phyloP scores from a whole-genome alignment of 2,888 invertebrate species.

The Drosophila heteroneura region DNA sequence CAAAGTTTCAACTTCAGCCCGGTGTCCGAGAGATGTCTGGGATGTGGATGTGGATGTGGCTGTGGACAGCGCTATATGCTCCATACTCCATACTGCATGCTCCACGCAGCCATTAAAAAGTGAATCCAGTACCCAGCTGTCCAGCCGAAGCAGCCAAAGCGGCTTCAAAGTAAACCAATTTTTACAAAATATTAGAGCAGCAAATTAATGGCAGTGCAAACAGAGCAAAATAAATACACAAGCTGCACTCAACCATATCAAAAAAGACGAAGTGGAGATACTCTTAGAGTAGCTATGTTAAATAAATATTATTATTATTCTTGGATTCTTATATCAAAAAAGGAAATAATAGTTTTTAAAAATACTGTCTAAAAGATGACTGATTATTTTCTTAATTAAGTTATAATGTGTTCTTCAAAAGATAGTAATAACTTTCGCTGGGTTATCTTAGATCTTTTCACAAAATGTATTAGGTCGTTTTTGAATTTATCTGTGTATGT shows the following conservation, averaged over 20 bases:
- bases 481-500: neutral
- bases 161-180: slow-evolving; percentile 74
- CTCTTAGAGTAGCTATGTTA: neutral
- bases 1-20: slow-evolving; percentile 3
- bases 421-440: neutral
- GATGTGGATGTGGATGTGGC: slow-evolving; percentile 22
- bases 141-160: slow-evolving; percentile 37
- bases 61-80: slow-evolving; percentile 13
- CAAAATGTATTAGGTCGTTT: neutral
- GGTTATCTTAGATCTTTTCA: neutral
- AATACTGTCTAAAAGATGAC: neutral
- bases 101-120: slow-evolving; percentile 76
- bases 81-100: neutral
- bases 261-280: neutral
- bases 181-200: slow-evolving; percentile 78
- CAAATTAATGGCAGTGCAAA: slow-evolving; percentile 76
- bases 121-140: slow-evolving; percentile 71
- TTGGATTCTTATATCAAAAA: too few species aligned
- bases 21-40: slow-evolving; percentile 11
- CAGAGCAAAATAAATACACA: slow-evolving; percentile 39
- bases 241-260: slow-evolving; percentile 19
- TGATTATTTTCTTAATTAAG: neutral
- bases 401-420: neutral
- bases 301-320: neutral
- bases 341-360: neutral